Evolutionary conservation across 2,888 invertebrate species (phyloP), one percentile per base, ranked within the genome.

Genomic region (Mesorhabditis spiculigera): DNA sequence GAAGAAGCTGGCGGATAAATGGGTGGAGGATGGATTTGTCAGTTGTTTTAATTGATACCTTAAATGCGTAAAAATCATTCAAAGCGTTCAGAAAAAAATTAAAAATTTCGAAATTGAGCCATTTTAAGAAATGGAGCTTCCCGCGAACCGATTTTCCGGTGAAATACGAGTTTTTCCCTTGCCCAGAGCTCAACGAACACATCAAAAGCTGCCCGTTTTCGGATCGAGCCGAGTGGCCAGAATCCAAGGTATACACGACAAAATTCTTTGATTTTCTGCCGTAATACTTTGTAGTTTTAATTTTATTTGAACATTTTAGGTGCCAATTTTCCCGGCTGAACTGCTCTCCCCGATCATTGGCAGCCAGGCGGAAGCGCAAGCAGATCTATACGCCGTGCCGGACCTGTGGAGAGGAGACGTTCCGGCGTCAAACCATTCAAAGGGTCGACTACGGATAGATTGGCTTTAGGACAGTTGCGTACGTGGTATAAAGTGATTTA

Each of bases 301-400:
- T 28, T 3, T 13, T 50, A 1, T 50, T 50, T n/a, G 10, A 50
- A 10, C 8, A 13, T n/a, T 50, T 50, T 50, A 50, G 58, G 58
- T 50, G 58, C 58, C 58, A 50, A n/a, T 50, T n/a, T 50, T 50
- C 58, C 58, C 58, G 10, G 58, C 58, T n/a, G 3, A 50, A 50
- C n/a, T 50, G 10, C 58, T 50, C n/a, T 50, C 58, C 58, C 58
- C 58, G n/a, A 50, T 50, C 58, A 13, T 50, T n/a, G 58, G 58
- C 10, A 50, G 58, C n/a, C 10, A 13, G 8, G 58, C 8, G 8
- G 58, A 50, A 50, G 58, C 58, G 10, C 8, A 1, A 50, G 58
- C 58, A 3, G 58, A 50, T 50, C 58, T 50, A 2, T 50, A 13
- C 3, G 58, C n/a, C n/a, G 8, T 50, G n/a, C 58, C 58, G 10